Evolutionary conservation across 2,888 invertebrate genomes (phyloP).

Genomic region (Morpho helenor): DNA sequence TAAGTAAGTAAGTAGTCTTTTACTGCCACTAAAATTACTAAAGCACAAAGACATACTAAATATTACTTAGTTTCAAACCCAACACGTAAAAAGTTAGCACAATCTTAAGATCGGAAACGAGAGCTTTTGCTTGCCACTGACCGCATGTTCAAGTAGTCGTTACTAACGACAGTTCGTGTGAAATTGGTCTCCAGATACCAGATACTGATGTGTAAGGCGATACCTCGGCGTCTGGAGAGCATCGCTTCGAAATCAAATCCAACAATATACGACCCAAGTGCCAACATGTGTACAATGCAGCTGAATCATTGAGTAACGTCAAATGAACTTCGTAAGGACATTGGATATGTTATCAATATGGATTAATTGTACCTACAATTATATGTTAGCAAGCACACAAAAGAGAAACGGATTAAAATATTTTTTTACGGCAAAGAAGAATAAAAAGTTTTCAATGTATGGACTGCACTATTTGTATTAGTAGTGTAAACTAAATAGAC

Average conservation of each 20-base stretch:
- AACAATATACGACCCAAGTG: conserved; percentile 42
- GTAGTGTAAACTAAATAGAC: too few species aligned
- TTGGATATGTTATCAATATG: conserved; percentile 16
- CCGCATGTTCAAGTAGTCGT: conserved; percentile 21
- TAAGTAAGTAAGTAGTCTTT: too few species aligned
- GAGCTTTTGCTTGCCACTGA: conserved; percentile 18
- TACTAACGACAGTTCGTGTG: conserved; percentile 58
- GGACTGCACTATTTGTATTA: too few species aligned
- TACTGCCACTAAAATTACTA: too few species aligned
- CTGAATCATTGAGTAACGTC: conserved; percentile 38
- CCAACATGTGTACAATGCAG: conserved; percentile 65
- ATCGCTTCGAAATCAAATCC: conserved; percentile 61
- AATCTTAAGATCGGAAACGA: conserved; percentile 14
- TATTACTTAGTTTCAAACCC: too few species aligned
- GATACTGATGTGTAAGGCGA: conserved; percentile 57
- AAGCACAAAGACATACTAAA: too few species aligned
- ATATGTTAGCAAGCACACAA: too few species aligned
- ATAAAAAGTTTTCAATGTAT: too few species aligned
- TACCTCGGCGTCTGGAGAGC: conserved; percentile 66
- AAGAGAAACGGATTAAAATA: too few species aligned
- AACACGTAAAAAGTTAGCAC: too few species aligned
- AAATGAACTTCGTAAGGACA: conserved; percentile 28
- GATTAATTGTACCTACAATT: background rate
- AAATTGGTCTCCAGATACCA: conserved; percentile 44
- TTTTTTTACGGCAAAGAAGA: too few species aligned